Evolutionary conservation across 2,888 invertebrate species (phyloP), one percentile per base, ranked within the genome.

Genomic region (Cerastis rubricosa): DNA sequence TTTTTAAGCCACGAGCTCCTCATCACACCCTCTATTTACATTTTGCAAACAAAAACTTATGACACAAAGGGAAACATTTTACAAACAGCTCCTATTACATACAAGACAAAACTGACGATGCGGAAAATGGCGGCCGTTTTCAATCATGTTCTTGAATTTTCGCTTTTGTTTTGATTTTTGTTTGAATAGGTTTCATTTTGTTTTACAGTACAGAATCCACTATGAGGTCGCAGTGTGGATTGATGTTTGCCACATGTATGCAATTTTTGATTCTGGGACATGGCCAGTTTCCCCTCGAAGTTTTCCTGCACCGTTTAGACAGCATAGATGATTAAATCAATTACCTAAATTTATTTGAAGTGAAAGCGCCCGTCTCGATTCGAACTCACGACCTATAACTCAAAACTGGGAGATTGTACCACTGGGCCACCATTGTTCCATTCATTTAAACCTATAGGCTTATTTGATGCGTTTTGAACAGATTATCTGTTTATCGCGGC

Each of bases 11-110:
- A n/a, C n/a, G n/a, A n/a, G n/a, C n/a, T n/a, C n/a, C n/a, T n/a
- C n/a, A n/a, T n/a, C n/a, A n/a, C n/a, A 43, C 45, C 5, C 45
- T n/a, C 54, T 65, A 49, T 51, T 54, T 25, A 22, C 19, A 43
- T 35, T 11, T n/a, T 14, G 17, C n/a, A 35, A 9, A 66, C 47
- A 14, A 49, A 59, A 17, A 12, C 17, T 29, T 40, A 66, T 59
- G 71, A 72, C 54, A 71, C 29, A 57, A 63, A 57, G 65, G 14
- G 22, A 74, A 86, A 80, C 64, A 80, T 76, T 75, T 76, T 74
- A 68, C 65, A 69, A 85, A 79, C 59, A 75, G 29, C 61, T 83
- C 80, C 12, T 12, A 29, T 73, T 69, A 63, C 74, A 65, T 2
- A 75, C 45, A 63, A 35, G 43, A 65, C 14, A 78, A 74, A 80